Base-by-base conservation (phyloP, 2,888 invertebrate species). In the Pyralis farinalis region DNA sequence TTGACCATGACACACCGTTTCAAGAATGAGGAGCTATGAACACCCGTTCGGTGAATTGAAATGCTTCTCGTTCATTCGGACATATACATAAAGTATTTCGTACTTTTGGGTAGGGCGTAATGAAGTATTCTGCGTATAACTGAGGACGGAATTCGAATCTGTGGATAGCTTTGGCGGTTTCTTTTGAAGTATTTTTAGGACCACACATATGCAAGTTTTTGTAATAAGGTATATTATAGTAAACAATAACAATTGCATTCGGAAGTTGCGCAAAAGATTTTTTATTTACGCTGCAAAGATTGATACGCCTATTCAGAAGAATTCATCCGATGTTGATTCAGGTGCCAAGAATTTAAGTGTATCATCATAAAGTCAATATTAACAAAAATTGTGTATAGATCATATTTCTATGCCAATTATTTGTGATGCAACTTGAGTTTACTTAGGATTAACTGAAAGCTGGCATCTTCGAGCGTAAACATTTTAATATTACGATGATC, bases 331-430 rank as follows among this genome's bases (percentile, higher is more conserved):
- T 86, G 74, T 88, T 87, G 61, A 72, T 63, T 86, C 86, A 88
- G 87, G 86, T 88, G 86, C 59, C 49, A 62, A 58, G 54, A 63
- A 49, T 56, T 50, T 53, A 56, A 63, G 60, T 63, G 64, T 73
- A 77, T 79, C 74, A 76, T 75, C 60, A 47, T 53, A 60, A 67
- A 71, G 70, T 78, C 71, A 82, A 85, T 71, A 75, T 83, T 81
- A 65, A 62, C 58, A 55, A 48, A 64, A 72, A 70, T 63, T 67
- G 63, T 59, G 58, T 64, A 56, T 45, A 63, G 73, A 80, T 85
- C 73, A 80, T 79, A 80, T 85, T 83, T 82, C 82, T 73, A 67
- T 55, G 71, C 72, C 70, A 71, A 76, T 71, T 70, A 68, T 60
- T 65, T 68, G 59, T 82, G 82, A 73, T 77, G 76, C 81, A 83